Conservation (phyloP, 2,113 vertebrate species). For the Ceuthmochares aereus region DNA sequence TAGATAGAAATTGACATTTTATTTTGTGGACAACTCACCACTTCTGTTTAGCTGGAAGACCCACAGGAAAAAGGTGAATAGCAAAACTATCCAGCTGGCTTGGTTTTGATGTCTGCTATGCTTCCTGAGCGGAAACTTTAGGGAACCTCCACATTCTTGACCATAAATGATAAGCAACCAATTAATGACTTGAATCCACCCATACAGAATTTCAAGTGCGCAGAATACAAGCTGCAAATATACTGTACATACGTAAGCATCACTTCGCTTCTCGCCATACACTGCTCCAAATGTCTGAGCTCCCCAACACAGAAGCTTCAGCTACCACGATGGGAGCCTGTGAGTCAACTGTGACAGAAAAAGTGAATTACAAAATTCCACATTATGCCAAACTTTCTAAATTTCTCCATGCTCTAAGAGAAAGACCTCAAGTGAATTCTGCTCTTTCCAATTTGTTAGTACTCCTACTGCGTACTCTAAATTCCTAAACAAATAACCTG, state of each 20-base stretch:
- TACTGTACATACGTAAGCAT: background rate
- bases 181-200: background rate
- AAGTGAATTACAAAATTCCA: background rate
- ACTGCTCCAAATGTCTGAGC: background rate
- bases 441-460: background rate
- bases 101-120: background rate
- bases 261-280: rapidly evolving
- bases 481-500: background rate
- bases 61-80: background rate
- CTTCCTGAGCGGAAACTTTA: background rate
- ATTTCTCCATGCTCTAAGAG: background rate
- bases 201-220: background rate
- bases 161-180: background rate
- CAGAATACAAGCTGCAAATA: background rate
- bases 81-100: background rate
- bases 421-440: background rate
- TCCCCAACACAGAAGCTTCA: background rate
- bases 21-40: background rate
- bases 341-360: background rate
- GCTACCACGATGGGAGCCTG: background rate
- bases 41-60: constrained; percentile 15
- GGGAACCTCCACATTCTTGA: background rate
- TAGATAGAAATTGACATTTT: constrained; percentile 15
- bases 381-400: background rate
- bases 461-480: background rate